Base-by-base conservation (phyloP, 1,140 invertebrate genomes). In the Dinoponera quadriceps region DNA sequence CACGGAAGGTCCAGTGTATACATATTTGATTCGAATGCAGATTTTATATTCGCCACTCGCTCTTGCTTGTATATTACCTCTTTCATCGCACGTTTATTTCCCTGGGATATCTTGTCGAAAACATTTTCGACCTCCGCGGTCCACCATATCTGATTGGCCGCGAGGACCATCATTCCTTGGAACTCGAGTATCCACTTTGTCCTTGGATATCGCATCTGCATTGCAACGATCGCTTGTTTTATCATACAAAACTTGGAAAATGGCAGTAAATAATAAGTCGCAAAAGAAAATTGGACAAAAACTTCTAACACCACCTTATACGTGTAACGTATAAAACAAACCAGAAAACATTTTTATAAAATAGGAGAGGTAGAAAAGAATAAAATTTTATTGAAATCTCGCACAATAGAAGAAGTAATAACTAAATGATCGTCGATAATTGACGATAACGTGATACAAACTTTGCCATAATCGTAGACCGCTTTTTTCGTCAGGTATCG, bases 111-210 rank as follows among this genome's bases (percentile, higher is more conserved):
- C 91, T 97, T 96, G 0, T 94, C 91, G 90, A 99, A 98, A 0
- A 98, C 97, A 90, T 98, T 97, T 92, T 99, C 98, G 1, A 98
- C 97, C 94, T 98, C 98, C 25, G 97, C 97, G 0, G 98, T 98
- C 98, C 98, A 99, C 98, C 98, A 99, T 13, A 98, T 97, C 89
- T 97, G 96, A 95, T 98, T 98, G 0, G 96, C 96, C 0, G 96
- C 97, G 1, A 98, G 93, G 87, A 97, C 96, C 33, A 98, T 96
- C 97, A 98, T 98, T 57, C 98, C 98, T 92, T 97, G 97, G 94
- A 97, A 98, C 85, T 97, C 96, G 88, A 98, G 90, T 95, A 98
- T 98, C 98, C 98, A 99, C 66, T 98, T 95, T 7, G 96, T 96
- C 90, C 97, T 95, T 1, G 94, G 90, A 83, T 90, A 91, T 69